Evolutionary conservation across 2,888 invertebrate genomes (phyloP).

Genomic region (Phaedon cochleariae): DNA sequence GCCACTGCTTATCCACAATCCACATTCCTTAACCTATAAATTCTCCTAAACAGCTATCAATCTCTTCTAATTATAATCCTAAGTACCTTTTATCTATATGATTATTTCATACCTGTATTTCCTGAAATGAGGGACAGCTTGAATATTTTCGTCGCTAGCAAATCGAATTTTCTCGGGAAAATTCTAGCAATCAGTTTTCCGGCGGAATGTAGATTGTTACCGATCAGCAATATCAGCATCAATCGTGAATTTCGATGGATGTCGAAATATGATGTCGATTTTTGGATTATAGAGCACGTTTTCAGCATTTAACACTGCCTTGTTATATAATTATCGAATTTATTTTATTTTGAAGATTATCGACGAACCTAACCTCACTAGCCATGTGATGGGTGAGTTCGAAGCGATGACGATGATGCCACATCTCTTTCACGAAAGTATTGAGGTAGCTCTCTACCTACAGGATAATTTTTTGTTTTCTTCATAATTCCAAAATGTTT

Average conservation of each 20-base stretch:
- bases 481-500: too few relatives aligned
- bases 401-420: too few relatives aligned
- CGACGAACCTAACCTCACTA: too few relatives aligned
- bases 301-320: not conserved
- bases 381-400: too few relatives aligned
- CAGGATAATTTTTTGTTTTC: too few relatives aligned
- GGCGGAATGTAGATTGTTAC: not conserved
- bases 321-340: not conserved
- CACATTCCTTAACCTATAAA: not conserved
- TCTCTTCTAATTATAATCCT: too few relatives aligned
- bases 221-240: too few relatives aligned
- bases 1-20: not conserved
- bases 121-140: conserved; percentile 3
- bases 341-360: too few relatives aligned
- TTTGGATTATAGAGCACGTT: not conserved
- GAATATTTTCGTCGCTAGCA: conserved; percentile 20
- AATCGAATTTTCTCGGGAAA: conserved; percentile 11
- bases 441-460: too few relatives aligned
- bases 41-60: too few relatives aligned
- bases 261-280: conserved; percentile 5
- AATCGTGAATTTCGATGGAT: conserved; percentile 1
- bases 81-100: too few relatives aligned
- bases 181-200: not conserved
- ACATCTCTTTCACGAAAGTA: too few relatives aligned
- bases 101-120: conserved; percentile 23